Evolutionary conservation across 1,140 invertebrate species (phyloP).

Genomic region (Drosophila suzukii): DNA sequence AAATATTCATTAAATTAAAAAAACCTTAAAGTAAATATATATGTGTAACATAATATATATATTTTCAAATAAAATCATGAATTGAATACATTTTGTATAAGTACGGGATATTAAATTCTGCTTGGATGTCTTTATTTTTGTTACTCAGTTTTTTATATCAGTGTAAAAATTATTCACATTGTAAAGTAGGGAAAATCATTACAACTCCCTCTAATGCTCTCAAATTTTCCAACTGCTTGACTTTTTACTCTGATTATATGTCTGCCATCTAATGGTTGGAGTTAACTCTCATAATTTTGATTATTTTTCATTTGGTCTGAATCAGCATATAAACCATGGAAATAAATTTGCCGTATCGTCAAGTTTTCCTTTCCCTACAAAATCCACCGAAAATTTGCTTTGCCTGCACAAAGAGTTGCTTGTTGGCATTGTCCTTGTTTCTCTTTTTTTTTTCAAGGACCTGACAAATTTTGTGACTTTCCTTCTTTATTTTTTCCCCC

Average conservation of each 20-base stretch:
- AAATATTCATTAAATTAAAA: no score
- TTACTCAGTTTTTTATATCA: no score
- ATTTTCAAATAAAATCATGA: no score
- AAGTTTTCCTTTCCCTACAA: slow-evolving; percentile 13
- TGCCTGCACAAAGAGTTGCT: slow-evolving; percentile 52
- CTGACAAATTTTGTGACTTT: not conserved
- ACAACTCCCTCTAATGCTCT: not conserved
- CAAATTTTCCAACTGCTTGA: slow-evolving; percentile 7
- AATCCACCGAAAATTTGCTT: slow-evolving; percentile 43
- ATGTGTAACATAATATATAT: no score
- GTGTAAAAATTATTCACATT: no score
- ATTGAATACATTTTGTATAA: no score
- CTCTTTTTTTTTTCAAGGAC: not conserved
- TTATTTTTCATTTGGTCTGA: slow-evolving; percentile 46
- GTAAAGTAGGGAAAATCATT: not conserved
- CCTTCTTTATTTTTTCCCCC: slow-evolving; percentile 1
- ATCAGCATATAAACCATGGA: slow-evolving; percentile 17
- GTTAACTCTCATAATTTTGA: slow-evolving; percentile 42
- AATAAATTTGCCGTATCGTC: slow-evolving; percentile 60
- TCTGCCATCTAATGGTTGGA: slow-evolving; percentile 13
- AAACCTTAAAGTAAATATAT: no score
- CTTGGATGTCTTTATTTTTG: no score
- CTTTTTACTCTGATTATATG: slow-evolving; percentile 16
- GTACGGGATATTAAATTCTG: no score
- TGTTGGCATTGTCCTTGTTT: slow-evolving; percentile 29